A percentile compares a stretch with the other conserved stretches of the same genome.
Evolutionary conservation across 2,888 invertebrate species (phyloP).

Genomic region (Cantharis rufa): DNA sequence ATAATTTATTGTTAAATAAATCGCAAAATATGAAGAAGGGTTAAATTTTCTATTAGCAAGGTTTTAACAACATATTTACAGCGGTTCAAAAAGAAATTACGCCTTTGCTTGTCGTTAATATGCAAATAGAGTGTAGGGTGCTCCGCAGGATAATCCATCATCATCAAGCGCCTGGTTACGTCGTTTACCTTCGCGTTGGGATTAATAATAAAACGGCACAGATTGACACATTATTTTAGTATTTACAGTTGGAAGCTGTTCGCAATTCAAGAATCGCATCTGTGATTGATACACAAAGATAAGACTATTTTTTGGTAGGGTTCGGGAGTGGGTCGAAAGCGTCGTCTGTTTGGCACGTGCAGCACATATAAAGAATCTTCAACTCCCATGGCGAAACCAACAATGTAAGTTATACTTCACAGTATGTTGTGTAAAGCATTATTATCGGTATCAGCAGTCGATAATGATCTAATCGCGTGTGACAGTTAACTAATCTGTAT

Average conservation of each 20-base stretch:
- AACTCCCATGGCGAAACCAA: constrained; percentile 32
- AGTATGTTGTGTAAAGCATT: constrained; percentile 24
- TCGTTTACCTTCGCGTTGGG: constrained; percentile 27
- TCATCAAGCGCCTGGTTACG: constrained; percentile 25
- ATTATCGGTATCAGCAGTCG: constrained; percentile 35
- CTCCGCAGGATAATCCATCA: constrained; percentile 27
- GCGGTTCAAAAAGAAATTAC: constrained; percentile 28
- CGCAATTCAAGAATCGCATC: constrained; percentile 32
- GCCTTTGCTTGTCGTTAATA: constrained; percentile 23
- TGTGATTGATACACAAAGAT: constrained; percentile 39
- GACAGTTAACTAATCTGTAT: constrained; percentile 32
- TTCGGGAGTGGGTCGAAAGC: constrained; percentile 23
- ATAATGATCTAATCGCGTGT: constrained; percentile 40
- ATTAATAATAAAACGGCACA: constrained; percentile 34
- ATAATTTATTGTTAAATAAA: neutral
- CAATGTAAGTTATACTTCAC: constrained; percentile 33
- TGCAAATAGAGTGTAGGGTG: constrained; percentile 27
- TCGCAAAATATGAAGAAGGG: neutral
- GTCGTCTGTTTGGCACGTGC: constrained; percentile 36
- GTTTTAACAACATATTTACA: constrained; percentile 18
- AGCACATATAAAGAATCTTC: constrained; percentile 33
- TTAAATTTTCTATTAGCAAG: constrained; percentile 19
- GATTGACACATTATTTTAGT: constrained; percentile 35
- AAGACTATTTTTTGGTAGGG: constrained; percentile 35
- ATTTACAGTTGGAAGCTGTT: constrained; percentile 27